Evolutionary conservation across 2,888 invertebrate species (phyloP).

Genomic region (Polylopha cassiicola): DNA sequence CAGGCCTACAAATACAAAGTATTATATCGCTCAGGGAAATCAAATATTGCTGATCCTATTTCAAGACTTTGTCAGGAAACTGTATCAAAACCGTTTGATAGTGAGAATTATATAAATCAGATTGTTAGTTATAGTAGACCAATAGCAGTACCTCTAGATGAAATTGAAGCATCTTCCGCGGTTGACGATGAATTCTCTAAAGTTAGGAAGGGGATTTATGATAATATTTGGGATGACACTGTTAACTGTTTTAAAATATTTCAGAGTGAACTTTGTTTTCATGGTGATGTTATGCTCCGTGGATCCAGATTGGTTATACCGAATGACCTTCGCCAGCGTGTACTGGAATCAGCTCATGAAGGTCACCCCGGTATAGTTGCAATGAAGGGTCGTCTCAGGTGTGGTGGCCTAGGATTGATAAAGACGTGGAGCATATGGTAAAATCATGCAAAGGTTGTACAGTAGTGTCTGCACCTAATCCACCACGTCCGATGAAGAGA

Average conservation of each 20-base stretch:
- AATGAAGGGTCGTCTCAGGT: conserved; percentile 18
- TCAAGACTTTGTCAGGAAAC: conserved; percentile 28
- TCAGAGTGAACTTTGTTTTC: conserved; percentile 3
- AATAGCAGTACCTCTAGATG: conserved; percentile 5
- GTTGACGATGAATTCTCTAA: conserved; percentile 5
- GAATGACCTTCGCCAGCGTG: conserved; percentile 18
- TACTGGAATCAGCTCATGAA: conserved; percentile 30
- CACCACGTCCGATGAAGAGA: conserved; percentile 13
- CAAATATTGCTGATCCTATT: conserved; percentile 36
- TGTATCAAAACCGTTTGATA: background rate
- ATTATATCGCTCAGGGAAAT: conserved; percentile 26
- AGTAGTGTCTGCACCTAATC: conserved; percentile 11
- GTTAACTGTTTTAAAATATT: conserved; percentile 11
- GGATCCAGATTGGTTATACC: conserved; percentile 3
- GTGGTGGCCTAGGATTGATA: conserved; percentile 28
- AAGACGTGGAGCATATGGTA: conserved; percentile 23
- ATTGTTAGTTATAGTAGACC: conserved; percentile 9
- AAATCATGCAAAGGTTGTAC: conserved; percentile 25
- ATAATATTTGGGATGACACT: conserved; percentile 7
- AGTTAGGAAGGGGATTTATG: conserved; percentile 14
- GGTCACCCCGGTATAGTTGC: conserved; percentile 31
- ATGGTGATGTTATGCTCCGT: background rate
- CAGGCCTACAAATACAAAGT: conserved; percentile 28
- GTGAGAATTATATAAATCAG: conserved; percentile 6
- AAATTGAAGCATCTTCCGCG: conserved; percentile 2